A percentile compares a stretch with the other conserved stretches of the same genome.
phyloP scores from a whole-genome alignment of 2,888 invertebrate species.

The Ctena decussata region DNA sequence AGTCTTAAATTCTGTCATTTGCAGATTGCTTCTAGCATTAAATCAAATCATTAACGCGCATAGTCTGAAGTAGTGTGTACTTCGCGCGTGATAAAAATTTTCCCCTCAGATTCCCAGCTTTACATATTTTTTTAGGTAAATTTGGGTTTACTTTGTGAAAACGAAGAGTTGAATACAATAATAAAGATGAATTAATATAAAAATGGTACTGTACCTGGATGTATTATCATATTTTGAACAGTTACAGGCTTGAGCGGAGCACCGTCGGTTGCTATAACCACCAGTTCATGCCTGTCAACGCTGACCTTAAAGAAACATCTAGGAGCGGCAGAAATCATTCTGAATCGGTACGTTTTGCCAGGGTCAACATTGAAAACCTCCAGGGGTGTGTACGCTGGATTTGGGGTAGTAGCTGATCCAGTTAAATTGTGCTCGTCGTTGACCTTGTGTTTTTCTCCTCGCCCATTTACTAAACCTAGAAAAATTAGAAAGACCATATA shows the following conservation, averaged over 20 bases:
- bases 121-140: no score
- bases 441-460: conserved; percentile 57
- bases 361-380: conserved; percentile 68
- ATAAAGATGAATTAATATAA: no score
- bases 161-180: no score
- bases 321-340: conserved; percentile 70
- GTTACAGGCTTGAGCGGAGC: conserved; percentile 56
- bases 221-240: conserved; percentile 65
- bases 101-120: no score
- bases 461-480: conserved; percentile 64
- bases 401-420: conserved; percentile 11
- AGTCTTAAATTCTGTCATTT: no score
- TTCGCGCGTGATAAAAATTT: no score
- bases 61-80: no score
- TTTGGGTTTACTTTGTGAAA: no score
- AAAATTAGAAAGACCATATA: no score
- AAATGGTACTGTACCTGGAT: conserved; percentile 67
- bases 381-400: conserved; percentile 65
- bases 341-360: conserved; percentile 70
- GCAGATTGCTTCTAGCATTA: no score
- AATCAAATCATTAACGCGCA: no score
- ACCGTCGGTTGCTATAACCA: conserved; percentile 73
- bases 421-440: conserved; percentile 29
- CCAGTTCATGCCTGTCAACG: conserved; percentile 69
- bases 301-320: conserved; percentile 69